Evolutionary conservation across 2,113 vertebrate genomes (phyloP).

Genomic region (Antechinus flavipes): DNA sequence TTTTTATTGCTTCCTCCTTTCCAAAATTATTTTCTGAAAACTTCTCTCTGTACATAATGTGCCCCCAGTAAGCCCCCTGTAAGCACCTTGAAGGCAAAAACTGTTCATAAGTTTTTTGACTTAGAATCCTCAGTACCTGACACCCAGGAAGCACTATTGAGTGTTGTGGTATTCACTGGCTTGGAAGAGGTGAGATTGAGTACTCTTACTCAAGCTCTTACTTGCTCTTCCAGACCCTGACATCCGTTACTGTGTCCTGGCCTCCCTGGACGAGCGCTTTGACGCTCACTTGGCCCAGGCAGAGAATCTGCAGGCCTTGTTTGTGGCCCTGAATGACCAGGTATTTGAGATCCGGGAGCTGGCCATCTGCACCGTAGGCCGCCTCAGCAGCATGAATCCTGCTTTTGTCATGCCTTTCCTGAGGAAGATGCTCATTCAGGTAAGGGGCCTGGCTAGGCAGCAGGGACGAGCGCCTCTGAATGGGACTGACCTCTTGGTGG

Average conservation of each 20-base stretch:
- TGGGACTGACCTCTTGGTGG: not conserved
- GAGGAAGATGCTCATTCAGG: conserved; percentile 99
- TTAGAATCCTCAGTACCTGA: not conserved
- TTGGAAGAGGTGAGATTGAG: not conserved
- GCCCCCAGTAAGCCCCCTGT: too few relatives aligned
- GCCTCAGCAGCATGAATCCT: conserved; percentile 99
- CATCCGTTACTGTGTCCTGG: conserved; percentile 97
- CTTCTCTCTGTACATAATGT: not conserved
- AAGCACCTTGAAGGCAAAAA: not conserved
- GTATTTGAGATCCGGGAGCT: conserved; percentile 99
- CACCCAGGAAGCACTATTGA: not conserved
- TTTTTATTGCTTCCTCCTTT: not conserved
- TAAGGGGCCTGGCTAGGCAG: conserved; percentile 61
- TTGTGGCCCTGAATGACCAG: conserved; percentile 97
- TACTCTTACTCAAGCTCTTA: not conserved
- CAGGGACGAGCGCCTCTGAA: too few relatives aligned
- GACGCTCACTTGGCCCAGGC: conserved; percentile 98
- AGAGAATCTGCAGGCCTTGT: conserved; percentile 96
- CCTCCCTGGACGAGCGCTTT: conserved; percentile 98
- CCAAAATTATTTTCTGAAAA: not conserved
- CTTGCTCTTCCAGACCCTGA: conserved; percentile 91
- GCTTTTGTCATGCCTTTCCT: conserved; percentile 99
- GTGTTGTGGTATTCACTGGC: not conserved
- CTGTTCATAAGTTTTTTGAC: not conserved
- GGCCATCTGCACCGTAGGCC: conserved; percentile 98